These are phyloP conservation scores for Podarcis cretensis DNA, from an alignment of 2,113 vertebrate genomes.

Conservation along the genomic window DNA sequence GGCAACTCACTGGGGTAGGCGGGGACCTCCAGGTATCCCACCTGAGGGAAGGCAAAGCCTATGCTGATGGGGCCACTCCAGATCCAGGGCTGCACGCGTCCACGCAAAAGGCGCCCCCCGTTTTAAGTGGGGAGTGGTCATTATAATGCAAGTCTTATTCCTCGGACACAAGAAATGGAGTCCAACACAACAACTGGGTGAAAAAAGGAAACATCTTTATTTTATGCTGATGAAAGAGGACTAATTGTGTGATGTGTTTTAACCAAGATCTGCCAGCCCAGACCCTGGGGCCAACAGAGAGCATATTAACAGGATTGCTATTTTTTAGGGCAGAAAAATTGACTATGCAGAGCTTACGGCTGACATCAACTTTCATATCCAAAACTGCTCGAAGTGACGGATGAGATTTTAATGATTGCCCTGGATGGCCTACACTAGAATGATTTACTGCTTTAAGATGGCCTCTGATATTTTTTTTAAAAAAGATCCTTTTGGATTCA, in stretches of 20 bases:
- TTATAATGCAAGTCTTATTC: conserved; percentile 10
- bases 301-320: conserved; percentile 7
- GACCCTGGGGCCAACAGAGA: not conserved
- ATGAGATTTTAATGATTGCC: conserved; percentile 59
- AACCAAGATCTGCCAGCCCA: conserved; percentile 26
- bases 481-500: conserved; percentile 59
- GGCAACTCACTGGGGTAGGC: too few species aligned
- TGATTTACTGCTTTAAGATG: conserved; percentile 29
- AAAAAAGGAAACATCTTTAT: conserved; percentile 23
- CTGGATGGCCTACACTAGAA: conserved; percentile 10
- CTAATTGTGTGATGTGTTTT: conserved; percentile 22
- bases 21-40: too few species aligned
- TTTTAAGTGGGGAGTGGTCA: too few species aligned
- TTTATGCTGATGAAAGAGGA: conserved; percentile 32
- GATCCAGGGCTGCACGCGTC: too few species aligned
- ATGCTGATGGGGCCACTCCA: too few species aligned
- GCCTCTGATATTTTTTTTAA: conserved; percentile 17
- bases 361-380: conserved; percentile 19
- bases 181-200: not conserved
- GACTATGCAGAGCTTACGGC: not conserved
- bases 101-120: too few species aligned
- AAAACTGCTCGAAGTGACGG: conserved; percentile 35
- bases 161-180: not conserved
- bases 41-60: too few species aligned
- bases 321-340: conserved; percentile 26